These are phyloP conservation scores for Ceratina japonica DNA, from an alignment of 1,140 invertebrate species.

Conservation along the genomic window DNA sequence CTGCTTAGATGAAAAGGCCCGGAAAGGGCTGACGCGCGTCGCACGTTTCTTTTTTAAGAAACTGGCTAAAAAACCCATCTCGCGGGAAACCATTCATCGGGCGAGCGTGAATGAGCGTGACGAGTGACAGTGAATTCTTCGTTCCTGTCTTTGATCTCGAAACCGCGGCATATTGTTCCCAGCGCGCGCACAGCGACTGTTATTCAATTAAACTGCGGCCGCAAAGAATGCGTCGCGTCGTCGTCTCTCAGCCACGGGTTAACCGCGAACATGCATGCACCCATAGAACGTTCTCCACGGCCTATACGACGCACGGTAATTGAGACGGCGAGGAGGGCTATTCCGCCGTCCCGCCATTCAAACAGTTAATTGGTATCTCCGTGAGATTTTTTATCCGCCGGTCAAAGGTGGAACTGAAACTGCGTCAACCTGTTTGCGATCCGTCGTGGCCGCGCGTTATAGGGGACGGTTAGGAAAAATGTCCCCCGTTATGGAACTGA, in stretches of 20 bases:
- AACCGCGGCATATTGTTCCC: conserved; percentile 18
- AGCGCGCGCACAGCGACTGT: conserved; percentile 11
- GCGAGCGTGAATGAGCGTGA: neutral
- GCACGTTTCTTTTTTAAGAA: too few relatives aligned
- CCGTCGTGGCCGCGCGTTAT: too few relatives aligned
- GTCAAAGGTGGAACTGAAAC: too few relatives aligned
- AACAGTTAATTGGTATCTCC: neutral
- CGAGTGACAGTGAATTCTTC: conserved; percentile 23
- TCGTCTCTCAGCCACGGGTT: neutral
- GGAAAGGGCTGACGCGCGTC: too few relatives aligned
- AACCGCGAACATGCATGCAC: neutral
- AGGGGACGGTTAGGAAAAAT: too few relatives aligned
- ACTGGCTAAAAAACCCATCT: neutral
- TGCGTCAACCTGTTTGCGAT: too few relatives aligned
- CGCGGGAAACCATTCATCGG: neutral
- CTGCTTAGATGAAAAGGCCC: too few relatives aligned
- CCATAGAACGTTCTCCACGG: neutral
- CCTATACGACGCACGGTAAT: neutral
- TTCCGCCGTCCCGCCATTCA: neutral
- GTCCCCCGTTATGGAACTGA: too few relatives aligned
- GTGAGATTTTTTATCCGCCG: too few relatives aligned
- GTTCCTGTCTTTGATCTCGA: conserved; percentile 33
- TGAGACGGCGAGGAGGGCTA: conserved; percentile 10
- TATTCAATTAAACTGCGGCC: conserved; percentile 10
- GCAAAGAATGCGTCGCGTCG: neutral